phyloP scores from a whole-genome alignment of 2,888 invertebrate genomes.

The Lasioglossum oenotherae region DNA sequence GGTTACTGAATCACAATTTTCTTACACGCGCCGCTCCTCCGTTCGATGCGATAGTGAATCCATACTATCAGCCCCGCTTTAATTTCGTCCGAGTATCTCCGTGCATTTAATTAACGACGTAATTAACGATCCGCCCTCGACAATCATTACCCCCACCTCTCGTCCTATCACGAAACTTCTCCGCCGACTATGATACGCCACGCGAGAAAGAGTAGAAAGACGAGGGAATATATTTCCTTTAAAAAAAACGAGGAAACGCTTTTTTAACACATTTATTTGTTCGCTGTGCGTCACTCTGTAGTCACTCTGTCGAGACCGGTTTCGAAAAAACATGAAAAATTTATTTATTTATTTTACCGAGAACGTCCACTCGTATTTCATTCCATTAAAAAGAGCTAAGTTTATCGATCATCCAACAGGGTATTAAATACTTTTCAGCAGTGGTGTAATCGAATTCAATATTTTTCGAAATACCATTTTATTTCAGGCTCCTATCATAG shows the following conservation, averaged over 20 bases:
- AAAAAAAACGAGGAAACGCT: not conserved
- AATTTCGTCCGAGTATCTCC: constrained; percentile 14
- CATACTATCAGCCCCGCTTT: constrained; percentile 24
- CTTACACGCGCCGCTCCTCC: constrained; percentile 17
- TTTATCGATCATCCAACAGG: not conserved
- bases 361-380: not conserved
- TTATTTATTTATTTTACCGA: not conserved
- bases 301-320: not conserved
- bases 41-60: constrained; percentile 31
- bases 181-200: not conserved
- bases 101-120: constrained; percentile 48
- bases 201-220: not conserved
- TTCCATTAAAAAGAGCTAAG: not conserved
- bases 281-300: not conserved
- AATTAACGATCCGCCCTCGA: constrained; percentile 41
- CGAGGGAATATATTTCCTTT: not conserved
- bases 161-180: not conserved
- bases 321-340: not conserved
- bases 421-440: not conserved
- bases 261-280: not conserved
- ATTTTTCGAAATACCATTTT: not conserved
- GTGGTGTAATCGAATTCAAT: not conserved
- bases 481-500: not conserved
- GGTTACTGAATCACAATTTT: constrained; percentile 37
- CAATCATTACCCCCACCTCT: not conserved